Percentiles rank a stretch among this genome's conserved stretches.
Conservation (phyloP, 1,140 invertebrate species). For the Nasonia giraulti region DNA sequence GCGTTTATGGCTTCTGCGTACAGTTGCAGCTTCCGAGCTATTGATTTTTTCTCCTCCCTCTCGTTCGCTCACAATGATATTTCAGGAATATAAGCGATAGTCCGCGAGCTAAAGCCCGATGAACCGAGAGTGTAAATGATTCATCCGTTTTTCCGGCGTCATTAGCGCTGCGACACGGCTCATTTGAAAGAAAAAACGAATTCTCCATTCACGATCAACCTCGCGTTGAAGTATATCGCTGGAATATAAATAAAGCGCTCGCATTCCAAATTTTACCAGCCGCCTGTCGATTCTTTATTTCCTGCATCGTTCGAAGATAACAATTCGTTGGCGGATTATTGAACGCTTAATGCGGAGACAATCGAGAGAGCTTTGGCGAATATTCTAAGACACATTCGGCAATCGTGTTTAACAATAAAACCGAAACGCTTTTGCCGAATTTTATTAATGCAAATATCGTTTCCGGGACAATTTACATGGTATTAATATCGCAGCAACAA, state of each 20-base stretch:
- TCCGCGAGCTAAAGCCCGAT: not conserved
- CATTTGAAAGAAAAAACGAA: not conserved
- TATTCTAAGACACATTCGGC: slow-evolving; percentile 19
- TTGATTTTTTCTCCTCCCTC: slow-evolving; percentile 41
- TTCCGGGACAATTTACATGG: slow-evolving; percentile 29
- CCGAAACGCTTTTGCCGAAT: slow-evolving; percentile 25
- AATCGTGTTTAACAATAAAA: slow-evolving; percentile 35
- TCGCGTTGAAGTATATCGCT: not conserved
- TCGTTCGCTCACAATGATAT: not conserved
- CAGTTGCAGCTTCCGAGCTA: slow-evolving; percentile 45
- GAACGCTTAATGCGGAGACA: not conserved
- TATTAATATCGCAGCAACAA: slow-evolving; percentile 48
- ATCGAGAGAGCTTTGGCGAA: not conserved
- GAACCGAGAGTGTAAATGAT: not conserved
- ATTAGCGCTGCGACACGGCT: not conserved
- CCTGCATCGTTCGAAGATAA: not conserved
- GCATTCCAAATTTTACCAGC: not conserved
- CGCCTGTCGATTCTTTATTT: not conserved
- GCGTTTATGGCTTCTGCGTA: slow-evolving; percentile 33
- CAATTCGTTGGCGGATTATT: not conserved
- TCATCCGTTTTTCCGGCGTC: not conserved
- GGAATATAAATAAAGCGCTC: not conserved
- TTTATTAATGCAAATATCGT: slow-evolving; percentile 47
- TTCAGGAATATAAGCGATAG: slow-evolving; percentile 7
- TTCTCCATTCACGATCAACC: not conserved